Evolutionary conservation across 2,888 invertebrate species (phyloP).

Genomic region (Corythucha ciliata): DNA sequence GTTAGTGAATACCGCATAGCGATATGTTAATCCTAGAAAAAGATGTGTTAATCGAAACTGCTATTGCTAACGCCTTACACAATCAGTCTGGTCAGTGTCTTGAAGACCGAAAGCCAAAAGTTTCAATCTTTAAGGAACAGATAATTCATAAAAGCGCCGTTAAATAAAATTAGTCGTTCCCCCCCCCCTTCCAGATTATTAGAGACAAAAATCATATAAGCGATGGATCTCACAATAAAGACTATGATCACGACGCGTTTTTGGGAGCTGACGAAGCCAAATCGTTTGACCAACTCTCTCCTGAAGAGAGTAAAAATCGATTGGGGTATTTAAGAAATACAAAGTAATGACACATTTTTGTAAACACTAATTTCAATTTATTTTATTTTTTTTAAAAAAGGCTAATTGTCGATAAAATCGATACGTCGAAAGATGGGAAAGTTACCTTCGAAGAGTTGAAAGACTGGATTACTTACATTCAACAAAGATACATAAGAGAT

Average conservation of each 20-base stretch:
- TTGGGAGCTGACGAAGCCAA: conserved; percentile 87
- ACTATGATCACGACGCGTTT: conserved; percentile 96
- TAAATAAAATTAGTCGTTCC: too few relatives aligned
- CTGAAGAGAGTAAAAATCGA: conserved; percentile 87
- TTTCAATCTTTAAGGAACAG: too few relatives aligned
- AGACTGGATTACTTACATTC: conserved; percentile 93
- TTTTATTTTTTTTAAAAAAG: conserved; percentile 50
- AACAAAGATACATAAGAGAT: conserved; percentile 75
- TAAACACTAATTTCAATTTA: neutral
- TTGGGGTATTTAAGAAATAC: conserved; percentile 51
- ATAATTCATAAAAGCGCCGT: too few relatives aligned
- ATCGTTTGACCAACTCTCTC: conserved; percentile 84
- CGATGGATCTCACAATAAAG: conserved; percentile 72
- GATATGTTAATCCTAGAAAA: too few relatives aligned
- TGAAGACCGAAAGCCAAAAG: too few relatives aligned
- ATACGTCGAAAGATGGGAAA: conserved; percentile 70
- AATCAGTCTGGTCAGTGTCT: too few relatives aligned
- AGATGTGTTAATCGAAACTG: too few relatives aligned
- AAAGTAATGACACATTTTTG: neutral
- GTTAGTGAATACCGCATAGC: too few relatives aligned
- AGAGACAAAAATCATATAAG: conserved; percentile 72
- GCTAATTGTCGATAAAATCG: conserved; percentile 88
- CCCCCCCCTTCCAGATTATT: too few relatives aligned
- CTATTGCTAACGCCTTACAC: too few relatives aligned
- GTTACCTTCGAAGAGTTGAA: conserved; percentile 80